A percentile compares a stretch with the other conserved stretches of the same genome.
phyloP scores from a whole-genome alignment of 2,888 invertebrate genomes.

The Drosophila trichaetosa region DNA sequence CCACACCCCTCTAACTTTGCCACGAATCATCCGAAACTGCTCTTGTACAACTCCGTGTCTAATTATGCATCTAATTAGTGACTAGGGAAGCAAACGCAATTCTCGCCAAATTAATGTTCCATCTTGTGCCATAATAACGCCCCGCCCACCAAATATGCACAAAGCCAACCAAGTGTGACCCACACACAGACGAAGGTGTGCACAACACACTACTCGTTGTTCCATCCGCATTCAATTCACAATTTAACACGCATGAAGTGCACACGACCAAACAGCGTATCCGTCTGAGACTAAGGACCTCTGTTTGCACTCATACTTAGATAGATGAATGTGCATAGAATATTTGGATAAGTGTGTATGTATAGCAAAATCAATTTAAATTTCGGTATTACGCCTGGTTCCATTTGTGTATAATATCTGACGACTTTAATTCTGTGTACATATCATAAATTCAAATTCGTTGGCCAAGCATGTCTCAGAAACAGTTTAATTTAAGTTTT shows the following conservation, averaged over 20 bases:
- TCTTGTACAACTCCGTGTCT: slow-evolving; percentile 45
- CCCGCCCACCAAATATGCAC: slow-evolving; percentile 47
- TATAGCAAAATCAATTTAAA: neutral
- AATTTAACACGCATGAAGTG: slow-evolving; percentile 41
- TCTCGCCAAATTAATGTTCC: slow-evolving; percentile 65
- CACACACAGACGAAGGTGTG: neutral
- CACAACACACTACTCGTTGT: neutral
- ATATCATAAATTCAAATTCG: neutral
- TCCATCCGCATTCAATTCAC: slow-evolving; percentile 35
- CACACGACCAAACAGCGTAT: slow-evolving; percentile 10
- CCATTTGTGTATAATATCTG: neutral
- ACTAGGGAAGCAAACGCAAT: slow-evolving; percentile 61
- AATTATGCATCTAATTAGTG: slow-evolving; percentile 75
- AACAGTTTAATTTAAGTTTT: neutral
- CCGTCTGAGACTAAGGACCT: neutral
- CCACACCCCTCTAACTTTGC: neutral
- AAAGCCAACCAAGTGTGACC: slow-evolving; percentile 21
- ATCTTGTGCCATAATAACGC: slow-evolving; percentile 52
- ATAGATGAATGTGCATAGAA: neutral
- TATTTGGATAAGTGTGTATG: neutral
- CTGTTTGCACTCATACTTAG: neutral
- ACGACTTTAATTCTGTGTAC: neutral
- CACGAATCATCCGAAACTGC: slow-evolving; percentile 7
- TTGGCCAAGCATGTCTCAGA: neutral
- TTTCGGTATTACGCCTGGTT: neutral